Base-by-base conservation (phyloP, 2,113 vertebrate genomes). In the Neomonachus schauinslandi region DNA sequence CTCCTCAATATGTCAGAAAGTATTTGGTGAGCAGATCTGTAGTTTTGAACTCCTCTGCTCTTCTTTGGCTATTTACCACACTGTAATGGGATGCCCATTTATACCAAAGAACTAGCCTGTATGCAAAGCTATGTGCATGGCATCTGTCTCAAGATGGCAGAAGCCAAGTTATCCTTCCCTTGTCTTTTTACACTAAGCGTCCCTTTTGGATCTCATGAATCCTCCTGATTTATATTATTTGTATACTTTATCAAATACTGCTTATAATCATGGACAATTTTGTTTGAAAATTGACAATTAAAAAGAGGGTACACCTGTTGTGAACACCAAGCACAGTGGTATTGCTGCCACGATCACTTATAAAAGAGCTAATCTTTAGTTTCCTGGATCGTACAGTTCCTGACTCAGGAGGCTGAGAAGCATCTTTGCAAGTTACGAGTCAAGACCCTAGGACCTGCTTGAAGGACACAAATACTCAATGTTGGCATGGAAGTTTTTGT, bases 1-100 rank as follows among this genome's bases (percentile, higher is more conserved):
- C 57, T 96, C 63, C 15, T 88, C n/a, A 18, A 46, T 63, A 76
- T 36, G 31, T 95, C n/a, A 81, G 83, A 39, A 93, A 84, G 63
- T 69, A 46, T 63, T 51, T n/a, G n/a, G 92, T 93, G 72, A 72
- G 7, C 72, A 74, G 92, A 71, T 53, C 36, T 33, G 33, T 13
- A 26, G 26, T 49, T 94, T 14, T 51, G 85, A 95, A 69, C 13
- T 36, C 51, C 49, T 49, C 79, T 36, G 28, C 24, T 93, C 61
- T 86, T 74, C 33, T 33, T 69, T 63, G 87, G 36, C 49, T 83
- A 49, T 80, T 89, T 87, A 69, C 67, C n/a, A 83, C 16, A 42
- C 4, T 12, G 51, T 7, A 39, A n/a, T 3, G 5, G 11, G 42
- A 61, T 57, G 36, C 19, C 79, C 67, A 15, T 39, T 15, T 63